Evolutionary conservation across 2,888 invertebrate genomes (phyloP).

Genomic region (Orthosia gracilis): DNA sequence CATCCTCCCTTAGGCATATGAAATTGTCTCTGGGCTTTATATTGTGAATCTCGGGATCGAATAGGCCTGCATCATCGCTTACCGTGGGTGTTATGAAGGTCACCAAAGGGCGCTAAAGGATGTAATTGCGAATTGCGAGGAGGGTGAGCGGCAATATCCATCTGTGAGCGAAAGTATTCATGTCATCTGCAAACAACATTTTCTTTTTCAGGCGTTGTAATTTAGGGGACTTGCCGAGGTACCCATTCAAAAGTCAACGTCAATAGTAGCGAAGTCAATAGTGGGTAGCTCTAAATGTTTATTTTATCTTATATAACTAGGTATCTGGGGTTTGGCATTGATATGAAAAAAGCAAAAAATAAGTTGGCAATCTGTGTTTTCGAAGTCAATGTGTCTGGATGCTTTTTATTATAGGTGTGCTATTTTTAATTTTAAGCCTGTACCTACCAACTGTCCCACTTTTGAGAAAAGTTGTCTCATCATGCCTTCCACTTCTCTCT

Average conservation of each 20-base stretch:
- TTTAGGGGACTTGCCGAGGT: conserved; percentile 26
- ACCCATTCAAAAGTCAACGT: conserved; percentile 33
- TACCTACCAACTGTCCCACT: not conserved
- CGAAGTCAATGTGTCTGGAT: not conserved
- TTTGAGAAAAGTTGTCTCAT: not conserved
- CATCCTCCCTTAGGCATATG: conserved; percentile 16
- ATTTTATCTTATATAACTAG: conserved; percentile 11
- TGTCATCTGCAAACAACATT: conserved; percentile 54
- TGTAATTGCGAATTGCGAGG: conserved; percentile 46
- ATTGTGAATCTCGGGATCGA: conserved; percentile 42
- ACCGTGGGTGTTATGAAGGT: conserved; percentile 46
- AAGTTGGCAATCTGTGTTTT: not conserved
- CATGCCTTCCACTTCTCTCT: not conserved
- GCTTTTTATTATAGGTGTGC: not conserved
- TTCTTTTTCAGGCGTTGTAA: conserved; percentile 43
- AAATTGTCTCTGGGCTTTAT: conserved; percentile 27
- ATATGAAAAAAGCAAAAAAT: not conserved
- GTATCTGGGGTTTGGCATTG: not conserved
- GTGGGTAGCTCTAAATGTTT: conserved; percentile 33
- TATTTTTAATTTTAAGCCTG: not conserved
- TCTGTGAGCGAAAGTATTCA: conserved; percentile 48
- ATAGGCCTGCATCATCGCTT: conserved; percentile 36
- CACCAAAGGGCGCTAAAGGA: conserved; percentile 49
- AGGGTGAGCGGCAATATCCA: conserved; percentile 56
- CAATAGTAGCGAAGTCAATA: conserved; percentile 31